Evolutionary conservation across 2,888 invertebrate species (phyloP), one percentile per base, ranked within the genome.

Genomic region (Dasysyrphus tricinctus): DNA sequence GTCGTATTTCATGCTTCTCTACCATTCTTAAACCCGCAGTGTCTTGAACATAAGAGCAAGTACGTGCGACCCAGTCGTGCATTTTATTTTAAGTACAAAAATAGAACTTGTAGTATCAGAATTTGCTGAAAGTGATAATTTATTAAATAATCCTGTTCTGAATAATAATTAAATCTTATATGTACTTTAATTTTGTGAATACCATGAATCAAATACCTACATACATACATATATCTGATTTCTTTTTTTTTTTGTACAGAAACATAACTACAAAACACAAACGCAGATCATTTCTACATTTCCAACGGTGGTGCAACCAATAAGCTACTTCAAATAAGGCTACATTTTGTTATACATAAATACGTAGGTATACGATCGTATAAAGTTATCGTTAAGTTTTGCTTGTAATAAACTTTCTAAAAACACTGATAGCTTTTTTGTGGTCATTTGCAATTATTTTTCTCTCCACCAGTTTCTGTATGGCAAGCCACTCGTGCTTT

Each of bases 401-500:
- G 83, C 88, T 90, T 29, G 88, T 80, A 86, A 92, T 89, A 90
- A 91, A 91, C 81, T 90, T 91, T 19, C 89, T 90, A 89, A 92
- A 91, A 70, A 91, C 88, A 42, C 88, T 90, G 3, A 91, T 79
- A 5, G 91, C 91, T 63, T 91, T 91, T 16, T 88, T 88, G 3
- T 88, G 80, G 24, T 91, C 90, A 42, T 89, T 90, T 8, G 88
- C 69, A 70, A 89, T 84, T 4, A 91, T 32, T 88, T 91, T 91
- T 14, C 90, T 89, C 32, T 90, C 89, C 14, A 92, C 90, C 1
- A 91, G 78, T 39, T 90, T 90, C 24, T 90, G 90, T 0, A 91
- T 90, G 0, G 89, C 90, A 1, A 88, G 67, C 92, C 92, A 92
- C 65, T 91, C 91, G 42, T 91, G 90, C 32, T 90, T 89, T 16